Evolutionary conservation across 1,140 invertebrate genomes (phyloP).

Genomic region (Trachymyrmex septentrionalis): DNA sequence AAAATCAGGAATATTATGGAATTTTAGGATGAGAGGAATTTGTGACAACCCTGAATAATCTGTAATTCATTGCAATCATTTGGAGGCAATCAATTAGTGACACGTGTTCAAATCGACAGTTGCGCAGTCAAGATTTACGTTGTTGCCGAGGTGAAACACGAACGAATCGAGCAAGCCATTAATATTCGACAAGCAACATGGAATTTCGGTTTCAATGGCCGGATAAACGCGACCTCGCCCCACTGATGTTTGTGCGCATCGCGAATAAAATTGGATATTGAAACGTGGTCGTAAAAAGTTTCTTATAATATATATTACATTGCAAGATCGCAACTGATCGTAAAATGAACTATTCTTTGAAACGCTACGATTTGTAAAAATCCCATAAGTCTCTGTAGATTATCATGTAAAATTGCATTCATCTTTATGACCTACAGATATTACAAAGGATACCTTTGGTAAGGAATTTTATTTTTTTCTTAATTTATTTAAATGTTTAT

Average conservation of each 20-base stretch:
- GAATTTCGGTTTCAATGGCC: slow-evolving; percentile 45
- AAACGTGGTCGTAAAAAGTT: not conserved
- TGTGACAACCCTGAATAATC: not conserved
- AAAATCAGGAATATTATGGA: too few species aligned
- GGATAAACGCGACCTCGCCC: slow-evolving; percentile 42
- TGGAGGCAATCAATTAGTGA: slow-evolving; percentile 5
- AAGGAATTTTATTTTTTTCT: slow-evolving; percentile 5
- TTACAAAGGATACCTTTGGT: not conserved
- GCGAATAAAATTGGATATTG: slow-evolving; percentile 38
- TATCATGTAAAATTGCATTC: not conserved
- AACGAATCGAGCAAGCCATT: slow-evolving; percentile 20
- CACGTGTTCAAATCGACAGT: not conserved
- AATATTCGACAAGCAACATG: slow-evolving; percentile 32
- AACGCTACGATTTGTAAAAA: not conserved
- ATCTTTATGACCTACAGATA: not conserved
- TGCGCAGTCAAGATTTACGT: slow-evolving; percentile 8
- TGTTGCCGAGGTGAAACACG: not conserved
- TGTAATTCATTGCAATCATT: slow-evolving; percentile 29
- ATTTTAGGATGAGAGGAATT: too few species aligned
- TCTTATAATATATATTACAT: not conserved
- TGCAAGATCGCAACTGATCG: not conserved
- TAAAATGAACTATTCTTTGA: slow-evolving; percentile 22
- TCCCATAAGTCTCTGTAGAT: not conserved
- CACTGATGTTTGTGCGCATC: slow-evolving; percentile 23
- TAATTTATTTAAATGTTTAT: not conserved